Conservation (phyloP, 2,888 invertebrate genomes). For the Oxytorus armatus region DNA sequence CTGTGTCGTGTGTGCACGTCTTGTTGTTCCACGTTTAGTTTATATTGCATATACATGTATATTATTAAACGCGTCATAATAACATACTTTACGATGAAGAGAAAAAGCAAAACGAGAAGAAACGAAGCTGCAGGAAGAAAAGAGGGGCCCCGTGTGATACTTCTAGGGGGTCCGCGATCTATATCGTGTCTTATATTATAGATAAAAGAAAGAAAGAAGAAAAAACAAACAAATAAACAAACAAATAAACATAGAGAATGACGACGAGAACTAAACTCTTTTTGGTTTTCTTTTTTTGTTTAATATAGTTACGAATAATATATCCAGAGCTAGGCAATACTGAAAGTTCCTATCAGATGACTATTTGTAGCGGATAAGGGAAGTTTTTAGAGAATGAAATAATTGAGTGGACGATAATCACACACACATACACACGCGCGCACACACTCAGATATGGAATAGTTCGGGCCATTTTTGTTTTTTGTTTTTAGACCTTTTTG, state of each 20-base stretch:
- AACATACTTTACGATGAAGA: constrained; percentile 46
- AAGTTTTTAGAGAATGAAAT: constrained; percentile 66
- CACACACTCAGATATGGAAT: constrained; percentile 57
- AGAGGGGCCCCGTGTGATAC: constrained; percentile 82
- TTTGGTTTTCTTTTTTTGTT: constrained; percentile 64
- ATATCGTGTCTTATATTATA: constrained; percentile 72
- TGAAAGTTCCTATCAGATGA: constrained; percentile 84
- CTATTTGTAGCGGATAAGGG: constrained; percentile 78
- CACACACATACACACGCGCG: constrained; percentile 53
- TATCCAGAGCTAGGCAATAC: constrained; percentile 84
- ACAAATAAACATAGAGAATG: constrained; percentile 68
- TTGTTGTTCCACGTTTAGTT: constrained; percentile 64
- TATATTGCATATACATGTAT: constrained; percentile 41
- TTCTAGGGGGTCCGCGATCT: constrained; percentile 79
- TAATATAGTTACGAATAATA: constrained; percentile 78
- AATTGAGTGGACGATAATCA: constrained; percentile 55
- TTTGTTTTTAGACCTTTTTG: constrained; percentile 26
- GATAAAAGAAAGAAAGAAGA: no score
- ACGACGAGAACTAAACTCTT: constrained; percentile 57
- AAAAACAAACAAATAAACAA: no score
- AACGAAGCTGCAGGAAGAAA: constrained; percentile 47
- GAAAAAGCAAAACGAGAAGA: constrained; percentile 25
- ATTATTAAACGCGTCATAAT: constrained; percentile 30
- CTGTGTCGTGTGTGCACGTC: constrained; percentile 69
- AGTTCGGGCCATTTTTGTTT: constrained; percentile 46